These are phyloP conservation scores for Andrena camellia DNA, from an alignment of 2,888 invertebrate genomes.

Conservation along the genomic window DNA sequence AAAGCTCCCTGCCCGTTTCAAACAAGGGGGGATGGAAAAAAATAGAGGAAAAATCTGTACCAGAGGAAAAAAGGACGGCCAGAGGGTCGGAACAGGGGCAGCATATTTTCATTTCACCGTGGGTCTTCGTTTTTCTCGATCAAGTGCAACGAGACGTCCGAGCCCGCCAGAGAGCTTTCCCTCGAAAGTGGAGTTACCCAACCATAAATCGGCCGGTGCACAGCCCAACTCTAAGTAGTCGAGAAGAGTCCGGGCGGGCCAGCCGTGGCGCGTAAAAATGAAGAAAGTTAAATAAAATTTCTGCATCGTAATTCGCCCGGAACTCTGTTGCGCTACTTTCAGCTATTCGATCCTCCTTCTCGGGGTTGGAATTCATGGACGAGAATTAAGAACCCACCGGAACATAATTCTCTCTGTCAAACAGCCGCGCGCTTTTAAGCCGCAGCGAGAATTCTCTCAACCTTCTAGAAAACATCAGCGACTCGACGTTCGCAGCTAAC, in stretches of 20 bases:
- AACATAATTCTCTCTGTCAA: no score
- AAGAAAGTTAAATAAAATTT: conserved; percentile 45
- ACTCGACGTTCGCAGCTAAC: no score
- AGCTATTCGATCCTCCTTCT: not conserved
- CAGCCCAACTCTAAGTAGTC: conserved; percentile 39
- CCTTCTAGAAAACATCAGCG: no score
- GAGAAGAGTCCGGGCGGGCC: conserved; percentile 12
- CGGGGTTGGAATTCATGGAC: not conserved
- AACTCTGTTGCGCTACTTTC: not conserved
- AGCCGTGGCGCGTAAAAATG: conserved; percentile 21
- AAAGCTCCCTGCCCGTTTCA: no score
- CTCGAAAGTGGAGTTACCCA: conserved; percentile 39
- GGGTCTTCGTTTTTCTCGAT: conserved; percentile 42
- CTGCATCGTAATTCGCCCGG: conserved; percentile 16
- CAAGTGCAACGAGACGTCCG: conserved; percentile 34
- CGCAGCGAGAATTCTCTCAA: no score
- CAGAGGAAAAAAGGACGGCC: not conserved
- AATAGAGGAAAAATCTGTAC: not conserved
- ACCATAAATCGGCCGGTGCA: conserved; percentile 41
- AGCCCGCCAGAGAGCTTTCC: conserved; percentile 21
- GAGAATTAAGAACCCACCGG: not conserved
- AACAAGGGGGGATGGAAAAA: conserved; percentile 8
- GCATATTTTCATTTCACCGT: conserved; percentile 36
- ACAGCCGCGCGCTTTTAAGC: no score
- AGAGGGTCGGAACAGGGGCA: not conserved